Evolutionary conservation across 2,888 invertebrate genomes (phyloP).

Genomic region (Odontocolon sp.): DNA sequence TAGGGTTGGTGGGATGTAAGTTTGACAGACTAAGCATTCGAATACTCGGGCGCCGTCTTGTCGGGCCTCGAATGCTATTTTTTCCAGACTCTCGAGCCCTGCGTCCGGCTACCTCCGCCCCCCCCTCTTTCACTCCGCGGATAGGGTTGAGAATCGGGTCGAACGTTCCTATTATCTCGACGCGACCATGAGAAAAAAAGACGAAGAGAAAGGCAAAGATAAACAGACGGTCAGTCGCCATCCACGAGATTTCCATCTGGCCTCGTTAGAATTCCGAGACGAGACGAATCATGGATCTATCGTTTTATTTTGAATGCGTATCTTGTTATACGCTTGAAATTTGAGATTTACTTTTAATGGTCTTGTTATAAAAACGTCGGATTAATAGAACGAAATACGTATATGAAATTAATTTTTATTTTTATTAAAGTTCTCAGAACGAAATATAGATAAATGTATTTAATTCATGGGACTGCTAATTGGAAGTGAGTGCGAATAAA

Average conservation of each 20-base stretch:
- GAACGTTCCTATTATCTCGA: constrained; percentile 32
- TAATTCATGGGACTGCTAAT: too few species aligned
- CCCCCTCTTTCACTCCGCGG: neutral
- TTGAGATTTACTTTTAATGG: too few species aligned
- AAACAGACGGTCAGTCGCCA: neutral
- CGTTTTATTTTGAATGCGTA: too few species aligned
- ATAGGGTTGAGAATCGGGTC: constrained; percentile 27
- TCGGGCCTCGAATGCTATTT: constrained; percentile 18
- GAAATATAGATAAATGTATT: too few species aligned
- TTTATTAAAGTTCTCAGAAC: too few species aligned
- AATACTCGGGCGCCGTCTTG: constrained; percentile 41
- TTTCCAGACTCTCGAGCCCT: constrained; percentile 19
- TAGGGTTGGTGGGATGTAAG: constrained; percentile 12
- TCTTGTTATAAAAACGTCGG: too few species aligned
- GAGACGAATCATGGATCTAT: too few species aligned
- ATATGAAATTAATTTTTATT: too few species aligned
- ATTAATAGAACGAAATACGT: too few species aligned
- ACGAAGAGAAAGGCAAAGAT: neutral
- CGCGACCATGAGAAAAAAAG: constrained; percentile 3
- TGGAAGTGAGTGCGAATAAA: too few species aligned
- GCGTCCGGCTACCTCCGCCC: neutral
- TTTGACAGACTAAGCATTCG: constrained; percentile 31
- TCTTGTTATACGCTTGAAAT: too few species aligned
- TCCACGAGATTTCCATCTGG: constrained; percentile 26
- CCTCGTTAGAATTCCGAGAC: constrained; percentile 8